Conservation (phyloP, 2,888 invertebrate species). For the Pasiphila rectangulata region DNA sequence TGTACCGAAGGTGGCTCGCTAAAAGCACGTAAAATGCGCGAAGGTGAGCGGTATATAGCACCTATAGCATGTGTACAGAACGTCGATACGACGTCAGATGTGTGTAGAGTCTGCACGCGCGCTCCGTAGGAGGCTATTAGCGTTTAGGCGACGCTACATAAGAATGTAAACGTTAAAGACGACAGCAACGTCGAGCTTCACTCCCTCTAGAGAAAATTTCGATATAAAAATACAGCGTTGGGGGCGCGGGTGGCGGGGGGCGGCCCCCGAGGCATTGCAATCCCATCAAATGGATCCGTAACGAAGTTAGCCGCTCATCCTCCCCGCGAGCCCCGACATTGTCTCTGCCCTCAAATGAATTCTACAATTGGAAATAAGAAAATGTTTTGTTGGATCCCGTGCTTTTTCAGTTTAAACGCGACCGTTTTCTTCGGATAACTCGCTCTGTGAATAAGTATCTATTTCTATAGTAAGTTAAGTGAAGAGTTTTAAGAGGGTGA, state of each 20-base stretch:
- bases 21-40: slow-evolving; percentile 69
- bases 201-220: slow-evolving; percentile 77
- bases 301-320: slow-evolving; percentile 85
- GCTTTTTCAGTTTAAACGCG: slow-evolving; percentile 78
- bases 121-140: slow-evolving; percentile 73
- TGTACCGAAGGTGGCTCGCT: slow-evolving; percentile 62
- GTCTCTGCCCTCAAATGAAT: slow-evolving; percentile 82
- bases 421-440: slow-evolving; percentile 72
- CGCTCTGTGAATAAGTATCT: slow-evolving; percentile 49
- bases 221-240: slow-evolving; percentile 79
- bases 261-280: slow-evolving; percentile 82
- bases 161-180: slow-evolving; percentile 81
- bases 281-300: slow-evolving; percentile 90
- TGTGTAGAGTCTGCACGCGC: slow-evolving; percentile 47
- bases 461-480: slow-evolving; percentile 39
- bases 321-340: slow-evolving; percentile 80
- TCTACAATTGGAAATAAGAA: slow-evolving; percentile 82
- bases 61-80: slow-evolving; percentile 23
- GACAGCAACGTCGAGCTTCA: slow-evolving; percentile 65
- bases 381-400: slow-evolving; percentile 79
- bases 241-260: slow-evolving; percentile 51
- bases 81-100: slow-evolving; percentile 27
- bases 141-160: slow-evolving; percentile 78
- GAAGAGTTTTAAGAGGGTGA: slow-evolving; percentile 51
- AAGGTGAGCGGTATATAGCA: slow-evolving; percentile 38